Percentiles rank a stretch among this genome's conserved stretches.
Conservation (phyloP, 2,888 invertebrate genomes). For the Eumerus sabulonum region DNA sequence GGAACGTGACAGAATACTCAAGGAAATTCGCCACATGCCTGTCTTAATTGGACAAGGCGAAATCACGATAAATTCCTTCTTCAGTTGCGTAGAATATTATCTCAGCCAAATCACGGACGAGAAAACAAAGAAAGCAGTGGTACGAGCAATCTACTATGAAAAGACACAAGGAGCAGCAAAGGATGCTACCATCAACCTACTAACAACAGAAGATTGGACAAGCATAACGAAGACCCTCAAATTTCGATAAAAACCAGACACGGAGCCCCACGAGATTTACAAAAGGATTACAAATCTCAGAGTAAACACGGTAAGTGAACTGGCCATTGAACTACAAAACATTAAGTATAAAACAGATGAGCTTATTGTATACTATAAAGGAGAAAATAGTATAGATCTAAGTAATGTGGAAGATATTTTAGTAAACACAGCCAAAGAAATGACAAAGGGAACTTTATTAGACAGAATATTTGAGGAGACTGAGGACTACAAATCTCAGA, state of each 20-base stretch:
- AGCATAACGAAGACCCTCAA: conserved; percentile 8
- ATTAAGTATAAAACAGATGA: conserved; percentile 1
- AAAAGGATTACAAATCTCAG: conserved; percentile 6
- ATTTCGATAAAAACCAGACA: conserved; percentile 12
- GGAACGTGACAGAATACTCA: conserved; percentile 15
- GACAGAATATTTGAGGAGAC: conserved; percentile 1
- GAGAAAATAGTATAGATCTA: background rate
- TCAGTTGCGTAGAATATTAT: conserved; percentile 24
- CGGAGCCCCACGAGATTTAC: background rate
- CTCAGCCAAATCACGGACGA: conserved; percentile 9
- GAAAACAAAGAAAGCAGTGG: conserved; percentile 3
- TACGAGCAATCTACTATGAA: conserved; percentile 4
- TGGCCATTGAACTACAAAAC: conserved; percentile 7
- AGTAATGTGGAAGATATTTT: background rate
- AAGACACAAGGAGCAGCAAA: conserved; percentile 27
- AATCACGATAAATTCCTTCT: conserved; percentile 11
- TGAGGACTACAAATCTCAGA: background rate
- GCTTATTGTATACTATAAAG: conserved; percentile 5
- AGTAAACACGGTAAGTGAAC: conserved; percentile 12
- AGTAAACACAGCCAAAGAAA: background rate
- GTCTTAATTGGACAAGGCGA: conserved; percentile 10
- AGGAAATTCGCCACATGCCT: conserved; percentile 10
- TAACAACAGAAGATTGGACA: conserved; percentile 18
- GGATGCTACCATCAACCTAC: conserved; percentile 21
- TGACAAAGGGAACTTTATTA: background rate